Base-by-base conservation (phyloP, 2,113 vertebrate genomes). In the Gymnarchus niloticus region DNA sequence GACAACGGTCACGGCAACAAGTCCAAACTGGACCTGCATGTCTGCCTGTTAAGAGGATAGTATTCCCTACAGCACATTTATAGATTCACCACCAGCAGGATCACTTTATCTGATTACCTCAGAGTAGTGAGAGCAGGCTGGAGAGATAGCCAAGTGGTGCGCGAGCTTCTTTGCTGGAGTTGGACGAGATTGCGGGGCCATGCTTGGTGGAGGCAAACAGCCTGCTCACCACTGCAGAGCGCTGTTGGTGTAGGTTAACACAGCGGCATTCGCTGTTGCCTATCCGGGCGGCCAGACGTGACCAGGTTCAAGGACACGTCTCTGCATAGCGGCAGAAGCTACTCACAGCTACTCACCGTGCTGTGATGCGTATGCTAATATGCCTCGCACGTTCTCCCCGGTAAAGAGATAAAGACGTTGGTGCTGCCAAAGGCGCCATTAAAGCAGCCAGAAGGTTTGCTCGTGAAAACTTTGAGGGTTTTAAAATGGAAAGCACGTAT, bases 31-130 rank as follows among this genome's bases (percentile, higher is more conserved):
- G 91, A 89, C 90, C 89, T 88, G 83, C 92, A 93, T 91, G 88
- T 89, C 28, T 90, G 91, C 90, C 89, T 85, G 91, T 89, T 56
- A n/a, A 56, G 37, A 44, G 56, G 56, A 46, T 56, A 83, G 59
- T 83, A 83, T 84, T 59, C 92, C 21, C 87, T 92, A 83, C 91
- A 91, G 92, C 92, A 92, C 94, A 95, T 95, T 95, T 95, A 93
- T 86, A 92, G 84, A 85, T 87, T 88, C 61, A 28, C 3, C 61
- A 28, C 89, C 90, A 92, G 91, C 90, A 93, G 93, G 92, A 80
- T 90, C 93, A 56, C 57, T 59, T 84, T 41, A 28, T 83, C 12
- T 65, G 44, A 65, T 84, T 84, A 59, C 81, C 28, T 23, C 19
- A 54, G 81, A 82, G 51, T 9, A 28, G 25, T 12, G 28, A 25